These are phyloP conservation scores for Virgularia gustaviana DNA, from an alignment of 92 coral and sea anemone species.

Conservation along the genomic window DNA sequence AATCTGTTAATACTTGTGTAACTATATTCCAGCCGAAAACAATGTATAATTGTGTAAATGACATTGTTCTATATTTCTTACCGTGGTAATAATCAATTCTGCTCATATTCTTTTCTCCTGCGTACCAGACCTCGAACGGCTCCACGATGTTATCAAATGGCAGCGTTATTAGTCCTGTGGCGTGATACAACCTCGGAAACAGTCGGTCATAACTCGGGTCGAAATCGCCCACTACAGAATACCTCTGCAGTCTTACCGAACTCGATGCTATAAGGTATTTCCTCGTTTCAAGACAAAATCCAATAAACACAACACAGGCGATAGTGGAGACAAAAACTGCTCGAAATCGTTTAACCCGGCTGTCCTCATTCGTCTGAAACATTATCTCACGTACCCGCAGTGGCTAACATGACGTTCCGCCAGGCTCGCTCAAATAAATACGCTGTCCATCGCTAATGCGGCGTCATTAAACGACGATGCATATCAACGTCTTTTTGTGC, in stretches of 20 bases:
- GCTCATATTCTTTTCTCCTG: conserved; percentile 86
- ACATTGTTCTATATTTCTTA: conserved; percentile 46
- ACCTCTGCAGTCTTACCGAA: conserved; percentile 38
- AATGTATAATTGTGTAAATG: not conserved
- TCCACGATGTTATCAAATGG: conserved; percentile 89
- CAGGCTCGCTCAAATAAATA: too few species aligned
- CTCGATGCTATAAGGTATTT: conserved; percentile 46
- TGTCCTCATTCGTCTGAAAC: not conserved
- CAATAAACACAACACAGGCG: conserved; percentile 51
- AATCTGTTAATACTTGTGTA: not conserved
- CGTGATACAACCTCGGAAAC: conserved; percentile 81
- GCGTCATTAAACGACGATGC: too few species aligned
- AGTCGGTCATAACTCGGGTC: conserved; percentile 39
- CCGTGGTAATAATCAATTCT: conserved; percentile 94
- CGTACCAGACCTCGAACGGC: conserved; percentile 98
- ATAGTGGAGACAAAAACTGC: conserved; percentile 46
- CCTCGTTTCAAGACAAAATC: conserved; percentile 55
- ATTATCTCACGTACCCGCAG: not conserved
- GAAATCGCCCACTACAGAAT: conserved; percentile 60
- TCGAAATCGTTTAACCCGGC: conserved; percentile 1
- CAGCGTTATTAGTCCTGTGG: conserved; percentile 73
- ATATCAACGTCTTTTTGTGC: not conserved
- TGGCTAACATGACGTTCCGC: not conserved
- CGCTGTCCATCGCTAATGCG: too few species aligned
- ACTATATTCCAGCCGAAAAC: conserved; percentile 28